Percentiles rank a stretch among this genome's conserved stretches.
Evolutionary conservation across 2,888 invertebrate species (phyloP).

Genomic region (Oithona nana): DNA sequence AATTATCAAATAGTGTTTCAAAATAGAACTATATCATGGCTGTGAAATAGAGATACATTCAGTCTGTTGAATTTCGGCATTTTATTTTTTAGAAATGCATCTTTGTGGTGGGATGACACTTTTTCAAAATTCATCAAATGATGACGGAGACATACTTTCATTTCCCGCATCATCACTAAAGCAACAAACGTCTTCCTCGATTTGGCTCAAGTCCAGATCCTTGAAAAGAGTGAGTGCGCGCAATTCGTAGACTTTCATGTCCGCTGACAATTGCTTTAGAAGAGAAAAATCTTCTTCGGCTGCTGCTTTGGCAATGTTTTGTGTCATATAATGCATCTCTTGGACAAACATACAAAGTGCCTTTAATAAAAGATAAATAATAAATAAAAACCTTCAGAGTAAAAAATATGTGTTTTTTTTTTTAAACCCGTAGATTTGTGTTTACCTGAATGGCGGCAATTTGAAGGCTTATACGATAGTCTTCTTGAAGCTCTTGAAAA

Average conservation of each 20-base stretch:
- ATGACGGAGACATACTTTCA: too few species aligned
- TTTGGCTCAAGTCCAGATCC: not conserved
- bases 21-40: too few species aligned
- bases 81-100: too few species aligned
- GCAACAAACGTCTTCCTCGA: not conserved
- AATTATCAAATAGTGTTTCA: too few species aligned
- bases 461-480: not conserved
- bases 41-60: too few species aligned
- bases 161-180: too few species aligned
- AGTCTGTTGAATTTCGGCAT: too few species aligned
- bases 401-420: not conserved
- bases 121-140: too few species aligned
- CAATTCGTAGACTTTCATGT: not conserved
- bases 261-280: not conserved
- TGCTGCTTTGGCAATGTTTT: not conserved
- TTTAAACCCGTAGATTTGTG: not conserved
- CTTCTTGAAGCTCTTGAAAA: not conserved
- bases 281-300: not conserved
- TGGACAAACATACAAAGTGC: not conserved
- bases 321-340: not conserved
- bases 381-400: not conserved
- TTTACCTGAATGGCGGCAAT: not conserved
- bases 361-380: not conserved
- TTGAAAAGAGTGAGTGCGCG: not conserved
- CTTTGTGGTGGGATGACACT: too few species aligned